Evolutionary conservation across 2,113 vertebrate species (phyloP), one percentile per base, ranked within the genome.

Genomic region (Urocitellus parryii): DNA sequence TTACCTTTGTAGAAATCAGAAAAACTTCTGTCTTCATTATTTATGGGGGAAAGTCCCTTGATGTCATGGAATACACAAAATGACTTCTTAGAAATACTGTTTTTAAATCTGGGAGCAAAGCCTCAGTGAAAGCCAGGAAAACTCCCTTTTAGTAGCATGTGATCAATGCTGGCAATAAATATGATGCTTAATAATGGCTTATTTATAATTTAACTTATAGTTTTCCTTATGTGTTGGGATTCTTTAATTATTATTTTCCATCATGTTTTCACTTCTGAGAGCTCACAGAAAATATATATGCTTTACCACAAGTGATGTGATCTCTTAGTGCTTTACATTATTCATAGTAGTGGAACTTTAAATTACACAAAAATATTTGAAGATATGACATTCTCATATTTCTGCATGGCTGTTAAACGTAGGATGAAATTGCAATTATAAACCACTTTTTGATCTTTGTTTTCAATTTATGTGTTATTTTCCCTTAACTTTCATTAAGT

Each of bases 281-380:
- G 37, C 61, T 95, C 76, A 61, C 17, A 95, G 90, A 90, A 70
- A 95, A 86, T 80, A 25, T 51, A 58, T 81, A 25, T 82, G 77
- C 8, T 48, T 81, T 7, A 9, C 42, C 16, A 42, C 45, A 90
- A 63, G 56, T 77, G 48, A 39, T 37, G 48, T 76, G 17, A 63
- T 93, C 7, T 11, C 45, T 80, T 22, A 34, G 22, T 88, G 45
- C 8, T 61, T 39, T 58, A 42, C 37, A 56, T 72, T 79, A 53
- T 18, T 90, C 67, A 58, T 48, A 27, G 65, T 48, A 51, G 70
- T 67, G 39, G 83, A 51, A 77, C 12, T 48, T 93, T 89, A 51
- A 70, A 72, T 87, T 91, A 8, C 25, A 37, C 86, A 37, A 34
- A 65, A 84, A 45, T 42, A 39, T n/a, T 92, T 27, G 0, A 37